Percentiles rank a stretch among this genome's conserved stretches.
Evolutionary conservation across 2,888 invertebrate genomes (phyloP).

Genomic region (Oligia fasciuncula): DNA sequence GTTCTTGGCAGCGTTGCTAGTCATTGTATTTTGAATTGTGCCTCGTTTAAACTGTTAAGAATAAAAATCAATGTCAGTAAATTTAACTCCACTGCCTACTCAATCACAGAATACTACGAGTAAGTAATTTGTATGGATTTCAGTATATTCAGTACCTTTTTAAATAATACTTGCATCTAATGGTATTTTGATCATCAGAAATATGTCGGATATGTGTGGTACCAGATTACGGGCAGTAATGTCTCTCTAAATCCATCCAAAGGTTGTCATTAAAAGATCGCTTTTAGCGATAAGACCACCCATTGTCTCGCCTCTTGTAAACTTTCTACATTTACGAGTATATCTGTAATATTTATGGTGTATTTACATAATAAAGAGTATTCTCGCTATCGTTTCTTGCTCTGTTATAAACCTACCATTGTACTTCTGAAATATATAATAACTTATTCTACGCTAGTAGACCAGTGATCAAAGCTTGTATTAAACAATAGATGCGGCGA

Average conservation of each 20-base stretch:
- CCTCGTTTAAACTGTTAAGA: conserved; percentile 48
- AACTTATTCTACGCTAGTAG: background rate
- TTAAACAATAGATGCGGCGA: conserved; percentile 27
- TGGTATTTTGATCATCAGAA: background rate
- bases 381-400: background rate
- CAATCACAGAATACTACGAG: background rate
- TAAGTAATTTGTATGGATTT: background rate
- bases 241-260: too few relatives aligned
- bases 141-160: background rate
- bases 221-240: too few relatives aligned
- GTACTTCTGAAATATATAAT: background rate
- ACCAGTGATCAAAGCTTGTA: conserved; percentile 1
- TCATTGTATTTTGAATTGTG: conserved; percentile 58
- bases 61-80: background rate
- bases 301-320: too few relatives aligned
- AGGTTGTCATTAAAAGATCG: too few relatives aligned
- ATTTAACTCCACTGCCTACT: background rate
- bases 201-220: background rate
- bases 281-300: too few relatives aligned
- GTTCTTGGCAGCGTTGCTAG: conserved; percentile 56
- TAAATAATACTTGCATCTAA: background rate
- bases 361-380: too few relatives aligned
- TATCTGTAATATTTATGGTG: too few relatives aligned
- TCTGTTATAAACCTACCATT: background rate
- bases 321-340: too few relatives aligned